Conservation (phyloP, 2,888 invertebrate genomes). For the Brachynemurus nebulosus region DNA sequence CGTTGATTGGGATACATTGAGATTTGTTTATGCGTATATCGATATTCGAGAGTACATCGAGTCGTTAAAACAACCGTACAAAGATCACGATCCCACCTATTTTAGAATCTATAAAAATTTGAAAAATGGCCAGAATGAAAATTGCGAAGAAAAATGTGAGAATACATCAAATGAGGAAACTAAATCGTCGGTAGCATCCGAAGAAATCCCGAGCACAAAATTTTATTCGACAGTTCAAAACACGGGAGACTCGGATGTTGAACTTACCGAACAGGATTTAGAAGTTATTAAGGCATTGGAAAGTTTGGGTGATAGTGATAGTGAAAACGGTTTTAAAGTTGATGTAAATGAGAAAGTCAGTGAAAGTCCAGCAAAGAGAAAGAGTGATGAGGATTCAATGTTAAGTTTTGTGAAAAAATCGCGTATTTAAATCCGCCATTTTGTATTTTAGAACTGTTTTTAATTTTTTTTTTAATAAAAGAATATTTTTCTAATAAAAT, state of each 20-base stretch:
- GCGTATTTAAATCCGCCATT: not conserved
- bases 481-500: not conserved
- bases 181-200: not conserved
- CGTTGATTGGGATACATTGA: conserved; percentile 24
- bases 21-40: conserved; percentile 24
- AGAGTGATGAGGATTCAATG: not conserved
- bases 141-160: not conserved
- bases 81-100: conserved; percentile 24
- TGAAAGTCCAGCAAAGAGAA: not conserved
- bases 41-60: conserved; percentile 25
- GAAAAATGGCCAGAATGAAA: not conserved
- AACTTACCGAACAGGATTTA: not conserved
- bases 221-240: not conserved
- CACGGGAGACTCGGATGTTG: not conserved
- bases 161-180: not conserved
- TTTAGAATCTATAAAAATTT: not conserved
- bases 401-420: not conserved
- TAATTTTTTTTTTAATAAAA: not conserved
- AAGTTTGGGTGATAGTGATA: not conserved
- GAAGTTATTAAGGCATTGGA: not conserved
- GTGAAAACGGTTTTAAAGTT: not conserved
- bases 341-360: not conserved
- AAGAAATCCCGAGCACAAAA: no score
- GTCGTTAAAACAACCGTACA: conserved; percentile 21
- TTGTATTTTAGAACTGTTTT: not conserved